These are phyloP conservation scores for Drosophila neotestacea DNA, from an alignment of 2,888 invertebrate species.

Conservation along the genomic window DNA sequence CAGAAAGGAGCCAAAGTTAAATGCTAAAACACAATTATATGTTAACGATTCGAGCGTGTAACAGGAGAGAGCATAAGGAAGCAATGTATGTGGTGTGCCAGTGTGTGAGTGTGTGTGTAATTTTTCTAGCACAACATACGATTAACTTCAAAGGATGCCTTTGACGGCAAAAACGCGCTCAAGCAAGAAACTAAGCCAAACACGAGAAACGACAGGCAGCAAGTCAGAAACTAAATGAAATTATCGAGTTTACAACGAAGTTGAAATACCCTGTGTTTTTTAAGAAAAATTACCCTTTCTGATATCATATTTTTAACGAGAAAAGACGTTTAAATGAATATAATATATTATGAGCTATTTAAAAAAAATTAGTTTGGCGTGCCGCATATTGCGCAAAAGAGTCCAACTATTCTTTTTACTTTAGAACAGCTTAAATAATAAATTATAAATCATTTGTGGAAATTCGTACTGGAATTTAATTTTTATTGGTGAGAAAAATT, in stretches of 20 bases:
- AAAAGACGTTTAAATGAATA: too few relatives aligned
- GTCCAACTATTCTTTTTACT: too few relatives aligned
- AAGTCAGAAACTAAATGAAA: constrained; percentile 22
- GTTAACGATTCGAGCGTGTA: constrained; percentile 60
- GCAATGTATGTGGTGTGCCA: constrained; percentile 23
- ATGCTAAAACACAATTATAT: constrained; percentile 78
- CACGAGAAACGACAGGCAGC: constrained; percentile 33
- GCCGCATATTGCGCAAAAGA: too few relatives aligned
- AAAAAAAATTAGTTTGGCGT: too few relatives aligned
- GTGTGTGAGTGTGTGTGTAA: constrained; percentile 42
- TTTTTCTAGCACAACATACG: constrained; percentile 68
- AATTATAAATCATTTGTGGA: too few relatives aligned
- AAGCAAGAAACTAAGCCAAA: constrained; percentile 76
- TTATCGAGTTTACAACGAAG: constrained; percentile 1
- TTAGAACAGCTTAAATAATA: too few relatives aligned
- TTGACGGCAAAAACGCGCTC: constrained; percentile 76
- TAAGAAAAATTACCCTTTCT: too few relatives aligned
- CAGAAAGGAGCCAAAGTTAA: constrained; percentile 68
- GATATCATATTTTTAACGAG: too few relatives aligned
- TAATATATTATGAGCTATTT: too few relatives aligned
- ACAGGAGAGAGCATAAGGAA: constrained; percentile 35
- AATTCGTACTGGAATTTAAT: too few relatives aligned
- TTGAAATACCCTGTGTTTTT: constrained; percentile 21
- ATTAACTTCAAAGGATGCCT: constrained; percentile 81
- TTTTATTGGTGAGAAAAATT: too few relatives aligned